Evolutionary conservation across 2,113 vertebrate genomes (phyloP).

Genomic region (Phrynosoma blainvillii): DNA sequence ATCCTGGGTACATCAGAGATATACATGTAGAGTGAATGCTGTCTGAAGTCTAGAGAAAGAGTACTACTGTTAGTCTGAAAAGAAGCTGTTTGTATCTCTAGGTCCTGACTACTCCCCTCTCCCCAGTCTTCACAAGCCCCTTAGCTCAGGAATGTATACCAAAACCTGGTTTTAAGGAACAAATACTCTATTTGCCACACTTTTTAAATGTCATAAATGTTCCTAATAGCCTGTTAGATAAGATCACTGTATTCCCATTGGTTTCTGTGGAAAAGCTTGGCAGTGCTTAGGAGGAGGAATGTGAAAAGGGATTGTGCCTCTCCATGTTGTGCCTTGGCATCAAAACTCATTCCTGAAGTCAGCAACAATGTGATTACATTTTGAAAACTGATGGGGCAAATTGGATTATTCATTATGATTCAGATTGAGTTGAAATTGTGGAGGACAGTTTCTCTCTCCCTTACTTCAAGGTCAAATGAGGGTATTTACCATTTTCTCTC

Average conservation of each 20-base stretch:
- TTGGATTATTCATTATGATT: conserved; percentile 71
- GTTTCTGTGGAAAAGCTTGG: not conserved
- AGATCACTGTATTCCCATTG: not conserved
- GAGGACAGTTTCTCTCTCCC: conserved; percentile 76
- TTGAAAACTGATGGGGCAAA: conserved; percentile 56
- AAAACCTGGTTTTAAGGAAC: too few relatives aligned
- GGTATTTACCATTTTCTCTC: conserved; percentile 76
- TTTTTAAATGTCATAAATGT: not conserved
- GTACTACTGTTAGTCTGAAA: too few relatives aligned
- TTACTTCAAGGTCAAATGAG: conserved; percentile 77
- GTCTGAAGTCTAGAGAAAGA: too few relatives aligned
- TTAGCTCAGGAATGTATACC: too few relatives aligned
- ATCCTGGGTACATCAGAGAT: too few relatives aligned
- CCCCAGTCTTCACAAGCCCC: too few relatives aligned
- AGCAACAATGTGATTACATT: conserved; percentile 42
- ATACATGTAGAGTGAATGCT: too few relatives aligned
- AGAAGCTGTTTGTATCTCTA: too few relatives aligned
- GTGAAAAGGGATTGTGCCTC: not conserved
- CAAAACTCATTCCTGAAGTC: conserved; percentile 16
- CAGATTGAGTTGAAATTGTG: conserved; percentile 74
- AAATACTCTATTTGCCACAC: too few relatives aligned
- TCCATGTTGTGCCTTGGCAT: not conserved
- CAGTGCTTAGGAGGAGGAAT: not conserved
- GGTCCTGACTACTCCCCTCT: too few relatives aligned
- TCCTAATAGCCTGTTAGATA: not conserved